These are phyloP conservation scores for Trichosurus vulpecula DNA, from an alignment of 2,797 vertebrate genomes.

Conservation along the genomic window DNA sequence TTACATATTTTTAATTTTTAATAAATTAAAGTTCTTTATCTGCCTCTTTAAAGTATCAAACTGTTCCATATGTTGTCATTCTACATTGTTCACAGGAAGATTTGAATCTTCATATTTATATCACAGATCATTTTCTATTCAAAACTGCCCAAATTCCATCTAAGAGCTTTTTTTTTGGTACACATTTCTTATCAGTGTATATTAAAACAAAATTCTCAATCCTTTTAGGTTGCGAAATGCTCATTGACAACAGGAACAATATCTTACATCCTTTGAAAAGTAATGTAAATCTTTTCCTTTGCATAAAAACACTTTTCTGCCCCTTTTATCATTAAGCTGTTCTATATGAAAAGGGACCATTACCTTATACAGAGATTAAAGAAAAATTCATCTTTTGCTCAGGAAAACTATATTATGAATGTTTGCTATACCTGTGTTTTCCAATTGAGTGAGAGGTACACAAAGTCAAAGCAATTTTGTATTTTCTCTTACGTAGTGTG, in stretches of 20 bases:
- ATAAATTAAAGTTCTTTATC: neutral
- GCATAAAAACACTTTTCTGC: neutral
- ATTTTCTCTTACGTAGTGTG: neutral
- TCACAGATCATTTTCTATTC: no score
- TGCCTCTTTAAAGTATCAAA: no score
- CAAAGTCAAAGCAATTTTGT: neutral
- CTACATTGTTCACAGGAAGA: no score
- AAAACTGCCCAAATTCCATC: no score
- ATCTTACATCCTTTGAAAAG: neutral
- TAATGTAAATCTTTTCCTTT: neutral
- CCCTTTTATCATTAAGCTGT: neutral
- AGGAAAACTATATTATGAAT: conserved; percentile 36
- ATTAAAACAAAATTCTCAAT: neutral
- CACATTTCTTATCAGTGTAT: neutral
- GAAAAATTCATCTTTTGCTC: conserved; percentile 70
- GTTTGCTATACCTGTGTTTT: neutral
- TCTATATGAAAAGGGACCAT: conserved; percentile 79
- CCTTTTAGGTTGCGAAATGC: neutral
- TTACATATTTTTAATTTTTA: conserved; percentile 84
- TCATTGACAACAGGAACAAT: neutral
- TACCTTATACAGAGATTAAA: conserved; percentile 65
- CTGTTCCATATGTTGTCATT: no score
- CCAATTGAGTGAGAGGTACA: neutral
- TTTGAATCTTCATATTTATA: no score
- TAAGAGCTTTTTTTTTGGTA: no score